These are phyloP conservation scores for Trachymyrmex cornetzi DNA, from an alignment of 1,140 invertebrate species.

Conservation along the genomic window DNA sequence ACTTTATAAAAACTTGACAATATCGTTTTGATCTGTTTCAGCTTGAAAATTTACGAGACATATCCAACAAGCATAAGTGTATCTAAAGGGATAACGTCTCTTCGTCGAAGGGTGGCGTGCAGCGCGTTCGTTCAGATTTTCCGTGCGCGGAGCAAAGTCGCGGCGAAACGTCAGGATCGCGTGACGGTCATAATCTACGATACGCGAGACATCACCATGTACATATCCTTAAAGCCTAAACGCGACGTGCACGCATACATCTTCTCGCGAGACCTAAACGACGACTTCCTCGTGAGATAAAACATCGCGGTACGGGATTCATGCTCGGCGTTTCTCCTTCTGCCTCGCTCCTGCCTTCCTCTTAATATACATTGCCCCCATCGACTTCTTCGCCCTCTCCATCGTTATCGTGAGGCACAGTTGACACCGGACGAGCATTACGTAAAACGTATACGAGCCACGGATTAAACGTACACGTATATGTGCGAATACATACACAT, in stretches of 20 bases:
- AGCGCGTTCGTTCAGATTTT: constrained; percentile 19
- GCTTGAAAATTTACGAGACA: background rate
- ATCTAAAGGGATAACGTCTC: background rate
- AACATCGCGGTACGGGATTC: constrained; percentile 50
- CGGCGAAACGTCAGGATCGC: constrained; percentile 40
- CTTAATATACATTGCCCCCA: background rate
- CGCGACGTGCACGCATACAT: constrained; percentile 51
- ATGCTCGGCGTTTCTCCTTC: background rate
- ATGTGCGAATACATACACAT: background rate
- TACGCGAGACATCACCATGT: background rate
- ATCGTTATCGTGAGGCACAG: constrained; percentile 45
- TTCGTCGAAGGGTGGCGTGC: background rate
- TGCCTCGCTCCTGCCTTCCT: background rate
- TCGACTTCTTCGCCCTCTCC: constrained; percentile 36
- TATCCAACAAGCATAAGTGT: background rate
- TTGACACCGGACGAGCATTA: constrained; percentile 61
- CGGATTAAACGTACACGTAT: constrained; percentile 36
- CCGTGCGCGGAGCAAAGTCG: constrained; percentile 6
- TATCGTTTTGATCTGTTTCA: background rate
- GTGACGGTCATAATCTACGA: constrained; percentile 55
- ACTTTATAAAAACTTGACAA: background rate
- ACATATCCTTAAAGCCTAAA: constrained; percentile 27
- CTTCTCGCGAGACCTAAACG: constrained; percentile 26
- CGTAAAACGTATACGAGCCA: constrained; percentile 51
- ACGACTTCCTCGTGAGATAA: constrained; percentile 67